These are phyloP conservation scores for Lamprologus sp. DNA, from an alignment of 2,113 vertebrate genomes.

Conservation along the genomic window DNA sequence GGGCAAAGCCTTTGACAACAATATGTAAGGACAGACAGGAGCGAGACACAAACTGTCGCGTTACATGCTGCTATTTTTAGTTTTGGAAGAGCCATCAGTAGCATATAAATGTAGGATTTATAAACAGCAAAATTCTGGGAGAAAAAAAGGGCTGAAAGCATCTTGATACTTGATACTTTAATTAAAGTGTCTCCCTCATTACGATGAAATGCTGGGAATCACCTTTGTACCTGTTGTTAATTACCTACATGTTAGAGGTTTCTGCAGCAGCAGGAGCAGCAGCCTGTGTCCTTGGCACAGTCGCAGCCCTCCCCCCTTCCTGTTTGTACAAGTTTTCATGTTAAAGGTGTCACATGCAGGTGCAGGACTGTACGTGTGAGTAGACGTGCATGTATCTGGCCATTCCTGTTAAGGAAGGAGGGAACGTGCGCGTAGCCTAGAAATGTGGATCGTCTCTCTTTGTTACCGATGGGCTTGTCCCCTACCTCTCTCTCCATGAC, in stretches of 20 bases:
- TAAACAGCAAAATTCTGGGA: background rate
- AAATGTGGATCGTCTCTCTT: conserved; percentile 37
- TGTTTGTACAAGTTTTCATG: background rate
- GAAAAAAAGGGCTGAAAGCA: background rate
- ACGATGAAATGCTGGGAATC: background rate
- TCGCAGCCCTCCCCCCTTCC: background rate
- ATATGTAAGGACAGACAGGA: background rate
- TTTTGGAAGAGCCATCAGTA: background rate
- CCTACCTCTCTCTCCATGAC: conserved; percentile 45
- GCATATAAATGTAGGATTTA: background rate
- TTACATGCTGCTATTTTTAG: background rate
- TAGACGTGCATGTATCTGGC: background rate
- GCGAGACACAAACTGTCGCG: background rate
- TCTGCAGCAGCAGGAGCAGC: background rate
- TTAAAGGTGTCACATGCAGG: background rate
- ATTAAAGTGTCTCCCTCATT: background rate
- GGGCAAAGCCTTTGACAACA: background rate
- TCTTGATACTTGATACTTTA: background rate
- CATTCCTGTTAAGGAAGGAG: background rate
- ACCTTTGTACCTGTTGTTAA: conserved; percentile 40
- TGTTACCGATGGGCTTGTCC: conserved; percentile 55
- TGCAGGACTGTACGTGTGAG: background rate
- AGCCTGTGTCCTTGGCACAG: conserved; percentile 16
- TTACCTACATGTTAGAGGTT: background rate
- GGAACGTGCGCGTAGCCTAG: background rate